Percentiles rank a stretch among this genome's conserved stretches.
Evolutionary conservation across 2,888 invertebrate genomes (phyloP).

Genomic region (Drosophila tanythrix): DNA sequence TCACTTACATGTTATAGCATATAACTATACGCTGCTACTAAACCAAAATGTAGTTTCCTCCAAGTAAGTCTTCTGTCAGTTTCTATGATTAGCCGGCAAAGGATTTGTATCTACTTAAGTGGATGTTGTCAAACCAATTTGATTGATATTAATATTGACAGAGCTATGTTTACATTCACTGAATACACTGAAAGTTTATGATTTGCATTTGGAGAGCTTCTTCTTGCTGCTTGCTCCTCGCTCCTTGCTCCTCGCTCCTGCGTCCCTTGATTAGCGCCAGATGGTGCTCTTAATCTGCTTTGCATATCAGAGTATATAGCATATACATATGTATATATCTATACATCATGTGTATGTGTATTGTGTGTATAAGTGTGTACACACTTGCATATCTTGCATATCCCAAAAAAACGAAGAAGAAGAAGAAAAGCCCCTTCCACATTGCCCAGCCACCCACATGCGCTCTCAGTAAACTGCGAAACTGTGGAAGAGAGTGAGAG

Average conservation of each 20-base stretch:
- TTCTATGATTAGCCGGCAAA: neutral
- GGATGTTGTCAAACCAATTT: conserved; percentile 1
- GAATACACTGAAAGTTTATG: conserved; percentile 16
- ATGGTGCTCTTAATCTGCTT: conserved; percentile 50
- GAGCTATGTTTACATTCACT: conserved; percentile 29
- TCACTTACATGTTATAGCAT: neutral
- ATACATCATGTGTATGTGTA: neutral
- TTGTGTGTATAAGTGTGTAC: conserved; percentile 12
- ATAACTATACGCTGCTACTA: neutral
- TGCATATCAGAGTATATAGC: conserved; percentile 54
- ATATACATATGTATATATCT: conserved; percentile 2
- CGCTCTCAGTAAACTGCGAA: neutral
- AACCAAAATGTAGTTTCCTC: neutral
- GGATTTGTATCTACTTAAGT: no score
- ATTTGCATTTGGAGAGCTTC: conserved; percentile 35
- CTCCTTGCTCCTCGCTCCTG: neutral
- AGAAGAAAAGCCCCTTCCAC: neutral
- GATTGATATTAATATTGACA: conserved; percentile 27
- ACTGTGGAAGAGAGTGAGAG: neutral
- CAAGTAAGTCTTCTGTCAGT: neutral
- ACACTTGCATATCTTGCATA: conserved; percentile 46
- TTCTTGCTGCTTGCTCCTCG: neutral
- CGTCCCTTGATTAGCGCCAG: conserved; percentile 33
- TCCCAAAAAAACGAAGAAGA: conserved; percentile 2
- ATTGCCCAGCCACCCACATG: conserved; percentile 18